Base-by-base conservation (phyloP, 2,888 invertebrate genomes). In the Carabus problematicus region DNA sequence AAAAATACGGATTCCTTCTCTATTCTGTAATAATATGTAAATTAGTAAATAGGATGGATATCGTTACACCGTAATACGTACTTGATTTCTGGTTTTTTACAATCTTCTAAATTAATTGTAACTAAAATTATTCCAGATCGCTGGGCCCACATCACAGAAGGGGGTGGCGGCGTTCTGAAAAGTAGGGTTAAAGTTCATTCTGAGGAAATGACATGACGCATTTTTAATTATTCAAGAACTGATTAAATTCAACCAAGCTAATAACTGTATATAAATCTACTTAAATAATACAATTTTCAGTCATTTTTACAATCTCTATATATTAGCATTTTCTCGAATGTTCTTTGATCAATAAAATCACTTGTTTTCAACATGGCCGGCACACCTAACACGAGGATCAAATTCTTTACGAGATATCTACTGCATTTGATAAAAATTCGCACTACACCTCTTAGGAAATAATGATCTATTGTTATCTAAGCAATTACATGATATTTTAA, bases 71-170 rank as follows among this genome's bases (percentile, higher is more conserved):
- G 12, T 11, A 55, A 43, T 71, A 87, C 87, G 79, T 88, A 85
- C 84, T 89, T 91, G 76, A 97, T 89, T 75, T 86, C 87, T 64
- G 95, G 94, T 78, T 92, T 88, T 85, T 92, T 93, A 79, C 92
- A 92, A 78, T 91, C 91, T 85, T 96, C 97, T 78, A 97, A 86
- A 83, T 93, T 93, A 81, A 98, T 90, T 74, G 95, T 97, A 76
- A 98, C 86, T 79, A 90, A 94, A 72, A 98, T 82, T 76, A 92
- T 85, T 77, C 90, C 88, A 76, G 88, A 89, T 78, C 95, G 88
- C 82, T 98, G 97, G 69, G 97, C 97, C 98, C 98, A 98, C 83
- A 93, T 87, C 75, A 97, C 92, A 72, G 93, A 88, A 72, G 97
- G 96, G 77, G 93, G 88, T 72, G 97, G 96, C 77, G 93, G 91